phyloP scores from a whole-genome alignment of 2,113 vertebrate species.

The Phocoena phocoena region DNA sequence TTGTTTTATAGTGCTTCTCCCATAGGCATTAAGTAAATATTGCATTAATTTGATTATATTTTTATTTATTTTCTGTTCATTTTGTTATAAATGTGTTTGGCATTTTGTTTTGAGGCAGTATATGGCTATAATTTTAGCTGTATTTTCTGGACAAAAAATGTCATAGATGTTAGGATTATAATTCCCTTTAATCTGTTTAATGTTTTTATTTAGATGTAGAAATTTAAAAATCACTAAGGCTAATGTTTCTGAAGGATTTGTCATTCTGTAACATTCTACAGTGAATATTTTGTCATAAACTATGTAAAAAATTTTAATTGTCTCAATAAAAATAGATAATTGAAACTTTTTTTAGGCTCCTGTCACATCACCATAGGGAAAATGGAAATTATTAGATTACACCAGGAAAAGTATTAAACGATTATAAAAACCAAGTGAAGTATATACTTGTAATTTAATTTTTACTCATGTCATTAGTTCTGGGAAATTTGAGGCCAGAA shows the following conservation, averaged over 20 bases:
- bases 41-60: background rate
- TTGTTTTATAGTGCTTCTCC: constrained; percentile 25
- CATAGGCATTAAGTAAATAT: background rate
- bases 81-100: background rate
- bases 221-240: background rate
- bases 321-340: constrained; percentile 23
- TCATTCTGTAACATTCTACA: constrained; percentile 5
- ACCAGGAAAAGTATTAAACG: constrained; percentile 10
- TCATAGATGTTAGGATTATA: constrained; percentile 1
- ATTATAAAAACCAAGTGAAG: background rate
- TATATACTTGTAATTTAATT: constrained; percentile 4
- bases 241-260: background rate
- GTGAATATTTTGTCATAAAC: constrained; percentile 39
- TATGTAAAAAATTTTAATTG: constrained; percentile 1
- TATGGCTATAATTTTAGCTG: background rate
- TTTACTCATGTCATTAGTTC: background rate
- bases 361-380: background rate
- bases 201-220: constrained; percentile 31
- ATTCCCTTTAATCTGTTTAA: constrained; percentile 33
- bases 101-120: constrained; percentile 46
- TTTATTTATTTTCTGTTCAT: constrained; percentile 53
- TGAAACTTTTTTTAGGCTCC: background rate
- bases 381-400: constrained; percentile 26
- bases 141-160: constrained; percentile 12
- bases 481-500: constrained; percentile 2